Evolutionary conservation across 2,113 vertebrate genomes (phyloP).

Genomic region (Dipodomys ordii): DNA sequence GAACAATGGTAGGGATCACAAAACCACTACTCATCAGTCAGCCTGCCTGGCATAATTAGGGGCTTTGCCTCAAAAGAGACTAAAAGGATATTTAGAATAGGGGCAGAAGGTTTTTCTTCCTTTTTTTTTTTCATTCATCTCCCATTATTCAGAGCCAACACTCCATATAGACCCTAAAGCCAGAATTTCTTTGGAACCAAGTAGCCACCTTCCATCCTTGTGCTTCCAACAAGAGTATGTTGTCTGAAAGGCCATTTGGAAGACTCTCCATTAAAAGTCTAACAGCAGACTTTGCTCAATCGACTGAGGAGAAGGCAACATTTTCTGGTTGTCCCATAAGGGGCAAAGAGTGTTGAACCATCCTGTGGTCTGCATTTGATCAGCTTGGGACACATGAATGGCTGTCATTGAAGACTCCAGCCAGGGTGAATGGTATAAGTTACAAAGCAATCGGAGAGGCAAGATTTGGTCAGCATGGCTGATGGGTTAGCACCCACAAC

Average conservation of each 20-base stretch:
- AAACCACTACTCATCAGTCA: constrained; percentile 80
- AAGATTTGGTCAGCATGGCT: constrained; percentile 70
- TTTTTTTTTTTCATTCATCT: neutral
- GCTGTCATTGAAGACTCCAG: constrained; percentile 62
- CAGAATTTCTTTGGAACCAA: neutral
- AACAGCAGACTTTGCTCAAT: neutral
- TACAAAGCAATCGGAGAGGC: constrained; percentile 62
- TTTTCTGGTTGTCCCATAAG: constrained; percentile 13
- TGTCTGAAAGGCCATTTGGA: constrained; percentile 23
- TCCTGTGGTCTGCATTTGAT: constrained; percentile 50
- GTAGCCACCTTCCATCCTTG: constrained; percentile 20
- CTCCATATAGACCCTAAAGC: neutral
- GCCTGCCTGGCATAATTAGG: constrained; percentile 80
- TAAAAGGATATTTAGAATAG: constrained; percentile 56
- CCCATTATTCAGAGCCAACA: constrained; percentile 14
- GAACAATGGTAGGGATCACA: constrained; percentile 79
- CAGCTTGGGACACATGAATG: constrained; percentile 38
- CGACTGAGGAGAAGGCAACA: neutral
- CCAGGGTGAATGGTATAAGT: constrained; percentile 61
- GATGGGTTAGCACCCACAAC: constrained; percentile 68
- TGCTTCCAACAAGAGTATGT: constrained; percentile 15
- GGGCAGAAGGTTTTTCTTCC: constrained; percentile 13
- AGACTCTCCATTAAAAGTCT: neutral
- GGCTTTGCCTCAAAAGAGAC: constrained; percentile 67
- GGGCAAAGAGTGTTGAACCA: neutral